Percentiles rank a stretch among this genome's conserved stretches.
Conservation (phyloP, 2,888 invertebrate genomes). For the Eugnorisma glareosa region DNA sequence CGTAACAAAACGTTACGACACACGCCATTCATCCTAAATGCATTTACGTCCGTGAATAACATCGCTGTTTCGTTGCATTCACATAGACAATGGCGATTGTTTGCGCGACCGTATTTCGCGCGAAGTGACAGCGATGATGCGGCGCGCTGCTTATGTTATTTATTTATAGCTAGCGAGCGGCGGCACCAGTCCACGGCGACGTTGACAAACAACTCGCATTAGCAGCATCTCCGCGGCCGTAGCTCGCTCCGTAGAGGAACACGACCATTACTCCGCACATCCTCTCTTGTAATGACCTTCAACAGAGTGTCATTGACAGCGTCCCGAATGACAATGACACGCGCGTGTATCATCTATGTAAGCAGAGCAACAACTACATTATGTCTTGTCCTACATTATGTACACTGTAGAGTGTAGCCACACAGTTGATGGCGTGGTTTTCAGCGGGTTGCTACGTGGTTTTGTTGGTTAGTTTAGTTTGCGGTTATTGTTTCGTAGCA, state of each 20-base stretch:
- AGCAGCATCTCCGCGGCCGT: slow-evolving; percentile 70
- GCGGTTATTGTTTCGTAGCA: slow-evolving; percentile 23
- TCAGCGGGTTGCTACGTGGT: slow-evolving; percentile 15
- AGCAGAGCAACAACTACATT: slow-evolving; percentile 37
- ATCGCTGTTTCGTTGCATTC: slow-evolving; percentile 69
- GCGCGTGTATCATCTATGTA: slow-evolving; percentile 54
- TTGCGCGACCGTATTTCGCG: slow-evolving; percentile 70
- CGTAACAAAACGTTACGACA: slow-evolving; percentile 67
- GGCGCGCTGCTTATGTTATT: slow-evolving; percentile 76
- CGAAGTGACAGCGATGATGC: slow-evolving; percentile 73
- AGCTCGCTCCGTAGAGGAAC: slow-evolving; percentile 73
- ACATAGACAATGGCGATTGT: slow-evolving; percentile 79
- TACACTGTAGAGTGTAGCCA: slow-evolving; percentile 9
- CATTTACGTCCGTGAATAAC: slow-evolving; percentile 73
- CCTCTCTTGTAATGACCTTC: slow-evolving; percentile 76
- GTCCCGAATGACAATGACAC: slow-evolving; percentile 68
- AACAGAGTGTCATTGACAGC: slow-evolving; percentile 67
- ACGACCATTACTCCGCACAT: slow-evolving; percentile 76
- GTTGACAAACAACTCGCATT: slow-evolving; percentile 86
- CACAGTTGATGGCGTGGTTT: slow-evolving; percentile 4
- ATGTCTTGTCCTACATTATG: slow-evolving; percentile 28
- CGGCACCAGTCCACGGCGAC: slow-evolving; percentile 76
- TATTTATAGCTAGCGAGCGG: slow-evolving; percentile 82
- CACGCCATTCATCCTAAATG: slow-evolving; percentile 74
- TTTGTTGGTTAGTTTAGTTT: neutral